A percentile compares a stretch with the other conserved stretches of the same genome.
Evolutionary conservation across 2,113 vertebrate species (phyloP).

Genomic region (Grammomys dolichurus): DNA sequence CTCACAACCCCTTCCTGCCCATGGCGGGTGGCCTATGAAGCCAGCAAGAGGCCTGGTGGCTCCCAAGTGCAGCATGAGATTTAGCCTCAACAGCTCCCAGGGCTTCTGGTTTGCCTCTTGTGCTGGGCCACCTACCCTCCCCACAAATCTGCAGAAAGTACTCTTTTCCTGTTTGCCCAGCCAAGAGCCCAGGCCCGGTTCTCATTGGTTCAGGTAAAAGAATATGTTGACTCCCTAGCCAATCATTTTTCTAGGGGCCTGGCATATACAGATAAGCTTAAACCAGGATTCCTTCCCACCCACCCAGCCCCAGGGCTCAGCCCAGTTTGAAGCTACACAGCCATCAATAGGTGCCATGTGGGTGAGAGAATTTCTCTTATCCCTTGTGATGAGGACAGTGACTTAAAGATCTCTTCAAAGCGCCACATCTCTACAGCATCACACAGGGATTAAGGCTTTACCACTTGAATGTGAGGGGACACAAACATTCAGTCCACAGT

Average conservation of each 20-base stretch:
- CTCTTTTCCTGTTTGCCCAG: neutral
- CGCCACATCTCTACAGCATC: neutral
- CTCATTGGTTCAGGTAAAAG: neutral
- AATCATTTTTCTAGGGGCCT: neutral
- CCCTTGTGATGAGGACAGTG: neutral
- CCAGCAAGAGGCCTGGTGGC: neutral
- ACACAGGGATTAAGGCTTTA: neutral
- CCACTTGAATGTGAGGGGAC: neutral
- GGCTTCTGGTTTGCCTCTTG: neutral
- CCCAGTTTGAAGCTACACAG: neutral
- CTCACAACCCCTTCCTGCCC: neutral
- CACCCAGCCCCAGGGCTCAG: accelerated
- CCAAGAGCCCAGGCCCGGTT: neutral
- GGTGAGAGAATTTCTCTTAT: neutral
- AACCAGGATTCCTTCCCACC: neutral
- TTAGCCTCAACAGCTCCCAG: neutral
- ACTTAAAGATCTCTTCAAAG: neutral
- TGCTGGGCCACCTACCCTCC: neutral
- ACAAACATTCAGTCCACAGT: neutral
- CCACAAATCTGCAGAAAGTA: neutral
- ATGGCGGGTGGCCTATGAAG: neutral
- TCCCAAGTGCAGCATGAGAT: neutral
- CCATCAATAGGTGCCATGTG: neutral
- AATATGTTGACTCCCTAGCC: neutral
- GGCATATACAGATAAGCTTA: neutral